Percentiles rank a stretch among this genome's conserved stretches.
Evolutionary conservation across 2,888 invertebrate species (phyloP).

Genomic region (Papilio demoleus): DNA sequence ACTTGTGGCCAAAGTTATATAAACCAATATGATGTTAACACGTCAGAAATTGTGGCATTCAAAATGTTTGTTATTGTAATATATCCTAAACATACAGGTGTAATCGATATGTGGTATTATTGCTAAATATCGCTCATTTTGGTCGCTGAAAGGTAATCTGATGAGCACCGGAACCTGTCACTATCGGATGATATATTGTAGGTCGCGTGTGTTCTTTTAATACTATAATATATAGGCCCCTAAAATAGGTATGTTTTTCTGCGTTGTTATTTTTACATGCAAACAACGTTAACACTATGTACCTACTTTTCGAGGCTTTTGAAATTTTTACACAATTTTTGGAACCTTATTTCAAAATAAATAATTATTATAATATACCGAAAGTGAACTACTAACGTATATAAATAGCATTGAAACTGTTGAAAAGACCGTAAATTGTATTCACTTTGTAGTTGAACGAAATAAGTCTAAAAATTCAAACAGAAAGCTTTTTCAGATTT

Average conservation of each 20-base stretch:
- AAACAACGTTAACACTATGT: no score
- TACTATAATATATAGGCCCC: no score
- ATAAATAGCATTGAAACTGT: neutral
- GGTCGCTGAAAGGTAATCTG: neutral
- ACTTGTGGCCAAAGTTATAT: slow-evolving; percentile 6
- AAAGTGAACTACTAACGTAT: no score
- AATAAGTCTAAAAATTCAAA: slow-evolving; percentile 4
- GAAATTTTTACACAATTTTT: no score
- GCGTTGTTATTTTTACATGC: no score
- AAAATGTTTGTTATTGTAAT: neutral
- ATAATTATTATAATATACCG: no score
- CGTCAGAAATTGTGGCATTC: neutral
- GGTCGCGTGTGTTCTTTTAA: neutral
- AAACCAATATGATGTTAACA: neutral
- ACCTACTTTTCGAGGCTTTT: no score
- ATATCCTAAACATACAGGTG: neutral
- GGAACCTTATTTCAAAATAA: no score
- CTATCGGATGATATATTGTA: neutral
- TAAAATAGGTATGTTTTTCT: no score
- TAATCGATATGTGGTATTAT: neutral
- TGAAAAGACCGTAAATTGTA: neutral
- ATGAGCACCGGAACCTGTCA: slow-evolving; percentile 16
- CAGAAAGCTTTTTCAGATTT: slow-evolving; percentile 20
- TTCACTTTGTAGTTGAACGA: neutral
- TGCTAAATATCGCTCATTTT: neutral